These are phyloP conservation scores for Micoletzkya japonica DNA, from an alignment of 2,888 invertebrate species.

Conservation along the genomic window DNA sequence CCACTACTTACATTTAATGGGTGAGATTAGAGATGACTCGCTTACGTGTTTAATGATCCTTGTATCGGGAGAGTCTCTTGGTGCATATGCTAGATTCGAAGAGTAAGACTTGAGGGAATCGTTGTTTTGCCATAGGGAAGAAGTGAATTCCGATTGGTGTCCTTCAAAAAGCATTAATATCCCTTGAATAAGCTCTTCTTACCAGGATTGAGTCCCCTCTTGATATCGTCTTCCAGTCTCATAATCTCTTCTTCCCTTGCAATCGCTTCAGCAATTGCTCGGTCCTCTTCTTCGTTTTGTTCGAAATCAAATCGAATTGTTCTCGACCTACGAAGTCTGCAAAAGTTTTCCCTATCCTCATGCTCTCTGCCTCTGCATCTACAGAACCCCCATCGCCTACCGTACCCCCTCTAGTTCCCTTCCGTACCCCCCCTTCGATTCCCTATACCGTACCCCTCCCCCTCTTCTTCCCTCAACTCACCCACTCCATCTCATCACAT, in stretches of 20 bases:
- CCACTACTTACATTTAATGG: not conserved
- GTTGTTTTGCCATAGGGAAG: slow-evolving; percentile 7
- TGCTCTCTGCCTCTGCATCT: no score
- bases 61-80: slow-evolving; percentile 2
- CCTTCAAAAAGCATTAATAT: not conserved
- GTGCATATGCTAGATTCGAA: slow-evolving; percentile 6
- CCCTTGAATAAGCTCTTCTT: not conserved
- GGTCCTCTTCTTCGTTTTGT: slow-evolving; percentile 49
- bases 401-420: no score
- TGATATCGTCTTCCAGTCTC: slow-evolving; percentile 34
- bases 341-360: no score
- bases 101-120: not conserved
- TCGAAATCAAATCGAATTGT: slow-evolving; percentile 42
- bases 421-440: not conserved
- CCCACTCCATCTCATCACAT: slow-evolving; percentile 13
- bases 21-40: not conserved
- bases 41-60: slow-evolving; percentile 17
- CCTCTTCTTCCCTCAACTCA: not conserved
- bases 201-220: slow-evolving; percentile 8
- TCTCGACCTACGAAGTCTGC: not conserved
- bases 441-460: not conserved
- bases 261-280: slow-evolving; percentile 51
- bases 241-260: slow-evolving; percentile 45
- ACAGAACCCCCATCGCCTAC: no score
- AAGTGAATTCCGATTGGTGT: slow-evolving; percentile 9